Percentiles rank a stretch among this genome's conserved stretches.
These are phyloP conservation scores for Bhutanitis thaidina DNA, from an alignment of 2,888 invertebrate species.

Conservation along the genomic window DNA sequence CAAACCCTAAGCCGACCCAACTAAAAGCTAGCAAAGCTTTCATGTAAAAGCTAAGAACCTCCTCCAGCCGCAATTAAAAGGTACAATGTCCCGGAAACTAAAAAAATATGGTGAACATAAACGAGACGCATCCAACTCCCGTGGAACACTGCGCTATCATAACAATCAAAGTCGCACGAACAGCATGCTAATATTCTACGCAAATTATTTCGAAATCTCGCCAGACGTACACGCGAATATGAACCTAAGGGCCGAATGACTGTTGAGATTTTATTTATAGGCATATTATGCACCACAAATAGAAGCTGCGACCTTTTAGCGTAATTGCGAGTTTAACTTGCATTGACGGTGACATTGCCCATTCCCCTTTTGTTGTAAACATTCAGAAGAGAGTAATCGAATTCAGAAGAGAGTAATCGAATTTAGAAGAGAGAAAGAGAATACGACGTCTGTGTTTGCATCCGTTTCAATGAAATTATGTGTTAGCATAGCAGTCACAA, in stretches of 20 bases:
- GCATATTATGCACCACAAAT: slow-evolving; percentile 2
- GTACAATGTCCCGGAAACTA: background rate
- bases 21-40: too few relatives aligned
- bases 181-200: background rate
- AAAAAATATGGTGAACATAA: background rate
- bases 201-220: background rate
- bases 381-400: background rate
- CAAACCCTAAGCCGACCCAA: too few relatives aligned
- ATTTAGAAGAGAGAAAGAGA: slow-evolving; percentile 1
- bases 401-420: too few relatives aligned
- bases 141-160: background rate
- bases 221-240: background rate
- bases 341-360: slow-evolving; percentile 24
- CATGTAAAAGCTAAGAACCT: background rate
- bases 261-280: slow-evolving; percentile 6
- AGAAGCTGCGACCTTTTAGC: slow-evolving; percentile 14
- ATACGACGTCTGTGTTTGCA: background rate
- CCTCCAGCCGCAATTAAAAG: background rate
- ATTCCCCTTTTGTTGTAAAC: slow-evolving; percentile 4
- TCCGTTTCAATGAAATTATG: too few relatives aligned
- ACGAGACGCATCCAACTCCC: background rate
- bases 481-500: too few relatives aligned
- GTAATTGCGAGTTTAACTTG: slow-evolving; percentile 15
- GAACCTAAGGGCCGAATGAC: background rate
- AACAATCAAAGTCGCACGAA: slow-evolving; percentile 4